Base-by-base conservation (phyloP, 2,888 invertebrate genomes). In the Falcaria lacertinaria region DNA sequence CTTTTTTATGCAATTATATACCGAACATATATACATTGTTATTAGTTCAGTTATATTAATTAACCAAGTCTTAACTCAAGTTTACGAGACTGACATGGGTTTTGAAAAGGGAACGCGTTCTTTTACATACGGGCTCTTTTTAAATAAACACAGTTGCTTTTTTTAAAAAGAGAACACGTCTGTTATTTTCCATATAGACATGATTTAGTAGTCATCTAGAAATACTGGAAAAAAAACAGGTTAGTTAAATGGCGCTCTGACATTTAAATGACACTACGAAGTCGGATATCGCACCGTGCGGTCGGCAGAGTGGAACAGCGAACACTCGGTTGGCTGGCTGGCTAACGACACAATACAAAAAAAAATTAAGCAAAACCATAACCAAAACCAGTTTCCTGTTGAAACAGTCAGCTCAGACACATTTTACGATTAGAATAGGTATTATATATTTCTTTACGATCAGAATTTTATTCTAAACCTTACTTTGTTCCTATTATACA, bases 351-450 rank as follows among this genome's bases (percentile, higher is more conserved):
- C 32, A 13, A 42, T 22, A 34, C 28, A 38, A 41, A 11, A 45
- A 45, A 35, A 35, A 22, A 34, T 32, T 41, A 44, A 38, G 33
- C 37, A 38, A 44, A 41, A 28, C 28, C 41, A 39, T 47, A 43
- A 48, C 43, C 44, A 40, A 56, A 53, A 53, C 37, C 11, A 44
- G 42, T 47, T 52, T 51, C 41, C 43, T 42, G 43, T 44, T 39
- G 45, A 44, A 35, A 28, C 41, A 39, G 25, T 8, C 46, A 43
- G 53, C 40, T 5, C 22, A 2, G 22, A 22, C 22, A 22, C 22
- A 6, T 22, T 7, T 22, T 22, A 22, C 7, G 5, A 22, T 22
- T 22, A 22, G 5, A 22, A 22, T 6, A 22, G 19, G 22, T 22
- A 6, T 22, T 22, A 28, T 28, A 7, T 28, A 11, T 11, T 11